phyloP scores from a whole-genome alignment of 1,140 invertebrate species.

The Brachionus sp. region DNA sequence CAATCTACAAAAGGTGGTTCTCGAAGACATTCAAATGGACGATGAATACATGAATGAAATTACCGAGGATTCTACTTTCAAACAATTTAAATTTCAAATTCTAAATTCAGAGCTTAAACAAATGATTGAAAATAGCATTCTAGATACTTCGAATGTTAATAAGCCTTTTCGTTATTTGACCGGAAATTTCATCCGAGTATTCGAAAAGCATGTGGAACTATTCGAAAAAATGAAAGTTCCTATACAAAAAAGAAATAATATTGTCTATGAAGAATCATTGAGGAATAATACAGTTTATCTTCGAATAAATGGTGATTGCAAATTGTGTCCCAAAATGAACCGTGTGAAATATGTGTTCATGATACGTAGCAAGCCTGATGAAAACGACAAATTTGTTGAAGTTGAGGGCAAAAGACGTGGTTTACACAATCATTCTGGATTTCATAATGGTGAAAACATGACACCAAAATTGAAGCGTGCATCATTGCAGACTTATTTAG shows the following conservation, averaged over 20 bases:
- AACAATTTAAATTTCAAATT: conserved; percentile 44
- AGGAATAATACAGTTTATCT: conserved; percentile 21
- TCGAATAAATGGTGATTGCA: conserved; percentile 15
- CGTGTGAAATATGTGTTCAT: conserved; percentile 25
- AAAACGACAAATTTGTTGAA: conserved; percentile 11
- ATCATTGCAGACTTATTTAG: background rate
- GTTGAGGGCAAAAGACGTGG: conserved; percentile 16
- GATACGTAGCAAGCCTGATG: conserved; percentile 13
- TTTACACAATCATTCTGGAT: conserved; percentile 7
- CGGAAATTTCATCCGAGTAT: conserved; percentile 17
- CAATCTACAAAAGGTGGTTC: conserved; percentile 28
- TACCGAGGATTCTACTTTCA: conserved; percentile 6
- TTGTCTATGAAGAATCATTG: conserved; percentile 19
- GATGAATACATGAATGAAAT: conserved; percentile 26
- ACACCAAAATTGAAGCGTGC: background rate
- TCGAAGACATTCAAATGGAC: conserved; percentile 33
- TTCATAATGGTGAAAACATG: conserved; percentile 28
- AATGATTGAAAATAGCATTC: conserved; percentile 20
- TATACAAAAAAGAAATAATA: conserved; percentile 35
- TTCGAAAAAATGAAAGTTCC: conserved; percentile 34
- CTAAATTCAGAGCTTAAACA: conserved; percentile 31
- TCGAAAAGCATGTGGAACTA: conserved; percentile 12
- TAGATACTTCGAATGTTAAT: conserved; percentile 23
- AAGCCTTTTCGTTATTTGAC: conserved; percentile 27
- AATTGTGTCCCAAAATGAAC: conserved; percentile 31